Base-by-base conservation (phyloP, 2,888 invertebrate genomes). In the Elegia similella region DNA sequence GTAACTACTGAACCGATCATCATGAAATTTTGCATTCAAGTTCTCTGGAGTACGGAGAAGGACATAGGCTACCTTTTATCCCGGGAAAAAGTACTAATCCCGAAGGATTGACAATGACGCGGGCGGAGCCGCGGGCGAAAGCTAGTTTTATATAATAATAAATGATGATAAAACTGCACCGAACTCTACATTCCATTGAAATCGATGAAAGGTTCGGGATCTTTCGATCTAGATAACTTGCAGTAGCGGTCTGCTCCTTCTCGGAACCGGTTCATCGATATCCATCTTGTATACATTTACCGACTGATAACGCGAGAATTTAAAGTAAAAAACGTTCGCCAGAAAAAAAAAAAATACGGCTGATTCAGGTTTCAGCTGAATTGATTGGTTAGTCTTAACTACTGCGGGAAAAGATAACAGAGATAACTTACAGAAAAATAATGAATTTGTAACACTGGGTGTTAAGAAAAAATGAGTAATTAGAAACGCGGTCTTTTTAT, bases 241-340 rank as follows among this genome's bases (percentile, higher is more conserved):
- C 42, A 43, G 43, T 43, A 13, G 53, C 15, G 16, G 10, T 6
- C 50, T 8, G 15, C 10, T 29, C 30, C 53, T 54, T 43, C 30
- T 43, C 30, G 13, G 43, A 54, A 54, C 53, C 53, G 43, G 53
- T 54, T 44, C 43, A 42, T 42, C 15, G 53, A 54, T 54, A 54
- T 54, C 53, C 53, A 42, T 30, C 29, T 54, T 54, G 43, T 54
- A 29, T 54, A 43, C 43, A 30, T 30, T 43, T 30, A 15, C 43
- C 15, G 52, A 52, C 38, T 8, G 53, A 54, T 54, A 43, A 54
- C 43, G 43, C 43, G 43, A 42, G 53, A 54, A 15, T 53, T 42
- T 15, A 23, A 23, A 2, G 16, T 42, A 43, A 30, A 43, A 17
- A 17, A 29, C 30, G 6, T 13, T 17, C 42, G 13, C 16, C 8